Conservation (phyloP, 2,113 vertebrate species). For the Thymallus thymallus region DNA sequence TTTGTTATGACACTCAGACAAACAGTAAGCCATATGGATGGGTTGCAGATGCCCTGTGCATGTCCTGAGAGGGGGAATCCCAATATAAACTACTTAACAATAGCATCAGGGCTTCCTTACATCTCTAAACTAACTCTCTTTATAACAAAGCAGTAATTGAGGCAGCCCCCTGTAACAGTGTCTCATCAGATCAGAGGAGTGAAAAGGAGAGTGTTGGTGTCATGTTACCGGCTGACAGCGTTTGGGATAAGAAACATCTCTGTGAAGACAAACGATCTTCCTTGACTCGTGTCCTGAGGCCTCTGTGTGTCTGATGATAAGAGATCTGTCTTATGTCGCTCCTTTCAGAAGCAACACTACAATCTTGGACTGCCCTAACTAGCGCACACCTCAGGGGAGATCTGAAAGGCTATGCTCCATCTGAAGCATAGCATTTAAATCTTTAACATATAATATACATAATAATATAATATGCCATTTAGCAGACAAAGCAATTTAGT, state of each 20-base stretch:
- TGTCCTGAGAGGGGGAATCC: too few relatives aligned
- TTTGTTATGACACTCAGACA: too few relatives aligned
- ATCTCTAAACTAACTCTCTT: constrained; percentile 37
- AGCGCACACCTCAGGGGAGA: neutral
- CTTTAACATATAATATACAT: too few relatives aligned
- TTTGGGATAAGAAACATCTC: constrained; percentile 49
- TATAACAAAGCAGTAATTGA: constrained; percentile 46
- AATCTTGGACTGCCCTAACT: neutral
- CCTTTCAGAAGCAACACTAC: constrained; percentile 18
- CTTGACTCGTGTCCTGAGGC: constrained; percentile 31
- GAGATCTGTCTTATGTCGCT: constrained; percentile 35
- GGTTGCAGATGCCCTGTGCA: too few relatives aligned
- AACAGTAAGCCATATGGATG: too few relatives aligned
- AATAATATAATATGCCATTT: too few relatives aligned
- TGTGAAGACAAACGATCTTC: constrained; percentile 51
- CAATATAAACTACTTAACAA: too few relatives aligned
- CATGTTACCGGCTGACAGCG: constrained; percentile 47
- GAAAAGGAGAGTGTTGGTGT: constrained; percentile 55
- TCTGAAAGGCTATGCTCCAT: too few relatives aligned
- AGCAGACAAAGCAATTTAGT: too few relatives aligned
- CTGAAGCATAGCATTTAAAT: too few relatives aligned
- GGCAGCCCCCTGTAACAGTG: constrained; percentile 38
- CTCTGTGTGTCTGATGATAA: constrained; percentile 41
- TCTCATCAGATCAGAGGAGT: constrained; percentile 15
- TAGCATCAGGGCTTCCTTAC: too few relatives aligned